Conservation (phyloP, 2,113 vertebrate species). For the Ornithorhynchus anatinus region DNA sequence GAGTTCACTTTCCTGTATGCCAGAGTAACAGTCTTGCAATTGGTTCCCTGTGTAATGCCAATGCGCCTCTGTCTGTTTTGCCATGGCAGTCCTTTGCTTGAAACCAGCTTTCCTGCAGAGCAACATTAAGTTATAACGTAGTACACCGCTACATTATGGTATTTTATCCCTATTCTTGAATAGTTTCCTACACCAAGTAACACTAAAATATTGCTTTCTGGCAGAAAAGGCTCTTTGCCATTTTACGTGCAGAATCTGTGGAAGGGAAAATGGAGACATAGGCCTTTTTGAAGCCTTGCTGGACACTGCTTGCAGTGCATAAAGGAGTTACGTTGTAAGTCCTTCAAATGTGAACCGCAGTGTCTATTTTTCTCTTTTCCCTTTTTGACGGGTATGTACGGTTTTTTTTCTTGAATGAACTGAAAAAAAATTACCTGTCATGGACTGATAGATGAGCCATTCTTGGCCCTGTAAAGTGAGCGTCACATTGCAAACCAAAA, state of each 20-base stretch:
- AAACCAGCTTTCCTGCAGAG: too few species aligned
- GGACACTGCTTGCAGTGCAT: slow-evolving; percentile 1
- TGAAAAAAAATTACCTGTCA: slow-evolving; percentile 13
- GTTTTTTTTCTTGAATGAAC: slow-evolving; percentile 10
- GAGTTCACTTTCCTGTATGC: too few species aligned
- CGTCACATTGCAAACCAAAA: neutral
- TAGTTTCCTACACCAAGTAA: too few species aligned
- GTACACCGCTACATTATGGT: too few species aligned
- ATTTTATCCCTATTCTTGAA: too few species aligned
- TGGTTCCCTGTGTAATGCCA: too few species aligned
- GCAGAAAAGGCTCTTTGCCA: neutral
- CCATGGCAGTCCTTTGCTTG: too few species aligned
- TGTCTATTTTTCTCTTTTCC: slow-evolving; percentile 5
- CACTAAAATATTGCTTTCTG: neutral
- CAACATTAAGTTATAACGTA: too few species aligned
- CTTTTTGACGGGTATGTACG: slow-evolving; percentile 24
- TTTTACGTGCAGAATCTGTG: neutral
- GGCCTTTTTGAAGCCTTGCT: neutral
- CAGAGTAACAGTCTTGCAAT: too few species aligned
- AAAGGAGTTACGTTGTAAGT: neutral
- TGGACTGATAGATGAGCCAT: neutral
- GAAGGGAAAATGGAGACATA: neutral
- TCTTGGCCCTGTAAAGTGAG: neutral
- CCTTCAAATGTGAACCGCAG: neutral
- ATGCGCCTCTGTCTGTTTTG: too few species aligned